Base-by-base conservation (phyloP, 53 echinoderm and acorn worm species). In the Mesocentrotus franciscanus region DNA sequence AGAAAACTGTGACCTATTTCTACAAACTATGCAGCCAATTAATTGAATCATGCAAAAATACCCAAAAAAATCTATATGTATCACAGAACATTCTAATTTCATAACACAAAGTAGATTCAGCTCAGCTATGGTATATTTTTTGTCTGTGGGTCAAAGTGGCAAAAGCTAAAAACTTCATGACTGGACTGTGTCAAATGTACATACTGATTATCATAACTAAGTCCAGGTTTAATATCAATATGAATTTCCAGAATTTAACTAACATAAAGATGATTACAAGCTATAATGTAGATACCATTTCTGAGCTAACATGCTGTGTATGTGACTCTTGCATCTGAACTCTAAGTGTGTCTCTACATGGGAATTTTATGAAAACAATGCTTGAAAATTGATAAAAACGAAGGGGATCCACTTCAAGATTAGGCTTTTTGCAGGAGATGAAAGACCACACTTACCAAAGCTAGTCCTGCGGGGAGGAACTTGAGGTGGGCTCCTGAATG, bases 381-480 rank as follows among this genome's bases (percentile, higher is more conserved):
- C 26, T 87, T 87, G 87, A 29, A 27, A 87, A 20, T 39, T 56
- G 87, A 56, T 55, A 49, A 55, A 85, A 78, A 78, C 0, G 85
- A 16, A 57, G n/a, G 87, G 56, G 87, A 58, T 42, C 42, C 36
- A 81, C 58, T 58, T 56, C 87, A 57, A 87, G 58, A 87, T 84
- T 12, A 58, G 42, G 36, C 36, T 18, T 64, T 4, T 64, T 58
- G 27, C 36, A 81, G 36, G 87, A 58, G 87, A 58, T 55, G n/a
- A 11, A 12, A 87, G 58, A 26, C 87, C 58, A 87, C 12, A 93
- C 95, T 96, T 92, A 97, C 97, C 97, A 95, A 97, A 94, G 90
- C 97, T 97, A 9, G 95, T 97, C 95, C 96, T 97, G 74, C 97
- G 83, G 3, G 97, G 97, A 83, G 97, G 97, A 87, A 96, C 97